Evolutionary conservation across 2,113 vertebrate species (phyloP).

Genomic region (Oryzias curvinotus): DNA sequence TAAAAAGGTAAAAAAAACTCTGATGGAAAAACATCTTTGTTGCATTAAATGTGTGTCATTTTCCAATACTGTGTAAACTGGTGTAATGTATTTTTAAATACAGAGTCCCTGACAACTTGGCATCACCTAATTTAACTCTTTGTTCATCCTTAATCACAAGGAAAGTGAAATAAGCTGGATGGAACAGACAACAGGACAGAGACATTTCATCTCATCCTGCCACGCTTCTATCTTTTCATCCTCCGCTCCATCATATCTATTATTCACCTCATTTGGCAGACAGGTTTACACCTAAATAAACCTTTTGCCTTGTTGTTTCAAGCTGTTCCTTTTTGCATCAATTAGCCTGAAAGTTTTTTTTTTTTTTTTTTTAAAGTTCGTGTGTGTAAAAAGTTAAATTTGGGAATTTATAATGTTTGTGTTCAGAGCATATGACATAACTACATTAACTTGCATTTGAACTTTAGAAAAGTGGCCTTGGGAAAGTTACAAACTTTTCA

Average conservation of each 20-base stretch:
- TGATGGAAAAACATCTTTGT: too few species aligned
- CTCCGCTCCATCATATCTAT: constrained; percentile 55
- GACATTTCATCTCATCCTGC: constrained; percentile 23
- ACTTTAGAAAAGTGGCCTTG: too few species aligned
- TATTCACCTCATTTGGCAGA: constrained; percentile 58
- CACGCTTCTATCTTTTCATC: constrained; percentile 39
- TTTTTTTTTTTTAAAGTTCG: not conserved
- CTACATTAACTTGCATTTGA: too few species aligned
- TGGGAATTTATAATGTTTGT: not conserved
- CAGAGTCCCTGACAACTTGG: not conserved
- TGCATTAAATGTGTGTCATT: too few species aligned
- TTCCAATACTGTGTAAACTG: too few species aligned
- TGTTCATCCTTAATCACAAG: constrained; percentile 14
- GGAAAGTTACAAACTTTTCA: too few species aligned
- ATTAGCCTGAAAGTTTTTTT: not conserved
- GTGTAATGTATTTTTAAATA: too few species aligned
- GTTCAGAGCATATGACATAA: too few species aligned
- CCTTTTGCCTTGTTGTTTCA: constrained; percentile 19
- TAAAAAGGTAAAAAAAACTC: too few species aligned
- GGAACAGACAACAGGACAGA: constrained; percentile 18
- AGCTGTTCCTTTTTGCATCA: not conserved
- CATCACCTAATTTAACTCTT: not conserved
- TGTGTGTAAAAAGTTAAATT: not conserved
- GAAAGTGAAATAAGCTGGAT: constrained; percentile 8
- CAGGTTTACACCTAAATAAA: constrained; percentile 39